Evolutionary conservation across 2,888 invertebrate genomes (phyloP).

Genomic region (Neoascia interrupta): DNA sequence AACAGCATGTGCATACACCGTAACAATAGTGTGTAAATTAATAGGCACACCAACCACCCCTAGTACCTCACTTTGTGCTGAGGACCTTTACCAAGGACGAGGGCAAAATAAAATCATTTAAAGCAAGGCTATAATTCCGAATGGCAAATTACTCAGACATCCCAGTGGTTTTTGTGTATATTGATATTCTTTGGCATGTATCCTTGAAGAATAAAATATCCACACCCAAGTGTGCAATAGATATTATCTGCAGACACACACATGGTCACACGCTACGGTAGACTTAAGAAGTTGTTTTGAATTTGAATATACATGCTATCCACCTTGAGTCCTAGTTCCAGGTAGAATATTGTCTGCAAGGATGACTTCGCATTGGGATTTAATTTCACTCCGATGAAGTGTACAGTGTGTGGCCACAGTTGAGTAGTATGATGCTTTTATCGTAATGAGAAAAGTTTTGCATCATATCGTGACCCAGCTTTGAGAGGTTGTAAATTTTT

Average conservation of each 20-base stretch:
- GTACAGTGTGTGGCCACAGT: neutral
- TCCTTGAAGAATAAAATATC: too few relatives aligned
- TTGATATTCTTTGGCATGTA: too few relatives aligned
- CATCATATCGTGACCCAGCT: slow-evolving; percentile 40
- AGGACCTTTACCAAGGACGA: too few relatives aligned
- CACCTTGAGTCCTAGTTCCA: neutral
- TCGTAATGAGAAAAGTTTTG: slow-evolving; percentile 64
- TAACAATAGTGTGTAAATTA: slow-evolving; percentile 28
- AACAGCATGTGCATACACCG: slow-evolving; percentile 14
- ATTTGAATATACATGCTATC: too few relatives aligned
- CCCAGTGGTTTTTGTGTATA: too few relatives aligned
- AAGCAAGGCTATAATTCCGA: too few relatives aligned
- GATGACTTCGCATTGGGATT: slow-evolving; percentile 8
- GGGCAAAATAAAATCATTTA: too few relatives aligned
- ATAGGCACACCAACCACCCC: slow-evolving; percentile 21
- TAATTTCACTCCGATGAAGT: slow-evolving; percentile 16
- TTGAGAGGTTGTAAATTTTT: neutral
- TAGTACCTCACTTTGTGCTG: too few relatives aligned
- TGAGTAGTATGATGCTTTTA: slow-evolving; percentile 48
- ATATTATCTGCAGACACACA: neutral
- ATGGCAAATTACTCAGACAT: too few relatives aligned
- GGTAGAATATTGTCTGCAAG: neutral
- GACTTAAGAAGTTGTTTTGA: neutral
- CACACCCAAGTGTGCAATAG: too few relatives aligned
- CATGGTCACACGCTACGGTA: neutral